These are phyloP conservation scores for Pavo muticus DNA, from an alignment of 2,113 vertebrate genomes.

Conservation along the genomic window DNA sequence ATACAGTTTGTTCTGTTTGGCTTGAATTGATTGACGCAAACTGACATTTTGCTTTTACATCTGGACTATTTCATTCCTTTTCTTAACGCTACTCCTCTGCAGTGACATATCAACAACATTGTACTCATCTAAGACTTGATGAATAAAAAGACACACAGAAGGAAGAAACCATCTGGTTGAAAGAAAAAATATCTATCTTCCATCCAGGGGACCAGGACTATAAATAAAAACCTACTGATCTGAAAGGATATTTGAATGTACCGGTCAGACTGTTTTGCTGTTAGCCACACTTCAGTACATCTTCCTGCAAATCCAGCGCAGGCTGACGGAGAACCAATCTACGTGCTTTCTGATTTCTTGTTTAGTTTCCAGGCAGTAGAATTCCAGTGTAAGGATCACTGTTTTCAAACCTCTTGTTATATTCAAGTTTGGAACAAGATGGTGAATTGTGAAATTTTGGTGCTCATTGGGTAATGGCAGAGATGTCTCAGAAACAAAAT, in stretches of 20 bases:
- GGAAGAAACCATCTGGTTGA: not conserved
- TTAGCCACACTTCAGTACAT: constrained; percentile 47
- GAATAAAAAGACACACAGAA: not conserved
- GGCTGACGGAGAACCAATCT: constrained; percentile 18
- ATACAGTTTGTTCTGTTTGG: not conserved
- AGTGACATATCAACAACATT: not conserved
- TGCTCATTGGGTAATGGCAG: not conserved
- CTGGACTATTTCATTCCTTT: not conserved
- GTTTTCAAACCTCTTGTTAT: not conserved
- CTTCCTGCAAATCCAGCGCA: not conserved
- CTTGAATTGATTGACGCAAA: not conserved
- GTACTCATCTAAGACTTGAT: not conserved
- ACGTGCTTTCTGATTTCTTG: constrained; percentile 37
- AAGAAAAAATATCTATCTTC: constrained; percentile 1
- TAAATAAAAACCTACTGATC: constrained; percentile 61
- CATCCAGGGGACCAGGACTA: constrained; percentile 10
- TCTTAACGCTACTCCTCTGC: not conserved
- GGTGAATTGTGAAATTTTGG: not conserved
- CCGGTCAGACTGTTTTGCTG: not conserved
- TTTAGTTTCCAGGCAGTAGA: constrained; percentile 37
- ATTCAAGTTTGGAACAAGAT: not conserved
- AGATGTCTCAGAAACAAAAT: not conserved
- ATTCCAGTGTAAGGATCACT: not conserved
- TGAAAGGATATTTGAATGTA: constrained; percentile 46
- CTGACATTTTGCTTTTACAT: not conserved